Evolutionary conservation across 2,888 invertebrate species (phyloP), one percentile per base, ranked within the genome.

Genomic region (Dasysyrphus tricinctus): DNA sequence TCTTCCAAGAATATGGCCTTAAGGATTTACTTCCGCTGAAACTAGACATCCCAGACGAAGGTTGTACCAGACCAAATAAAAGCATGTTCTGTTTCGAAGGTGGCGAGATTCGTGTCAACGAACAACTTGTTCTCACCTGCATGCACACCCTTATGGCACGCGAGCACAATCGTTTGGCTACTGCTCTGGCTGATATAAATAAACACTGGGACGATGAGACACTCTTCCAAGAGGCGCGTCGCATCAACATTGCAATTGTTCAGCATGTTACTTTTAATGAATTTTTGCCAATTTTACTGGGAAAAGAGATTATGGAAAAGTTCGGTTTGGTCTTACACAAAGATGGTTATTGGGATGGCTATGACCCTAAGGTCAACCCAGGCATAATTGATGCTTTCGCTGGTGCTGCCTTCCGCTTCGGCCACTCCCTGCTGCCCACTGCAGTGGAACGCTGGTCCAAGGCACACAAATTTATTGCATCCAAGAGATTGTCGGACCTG

Each of bases 141-240:
- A 97, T 98, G 97, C 98, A 98, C 91, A 97, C 97, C 0, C 92
- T 98, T 44, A 95, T 97, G 96, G 97, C 98, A 0, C 94, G 98
- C 80, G 97, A 98, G 91, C 98, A 98, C 92, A 98, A 98, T 93
- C 94, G 97, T 80, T 93, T 97, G 0, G 98, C 98, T 0, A 94
- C 94, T 70, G 95, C 93, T 7, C 92, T 98, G 49, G 94, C 95
- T 0, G 94, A 94, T 67, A 94, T 98, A 6, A 98, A 98, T 93
- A 97, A 97, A 0, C 97, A 97, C 91, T 98, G 98, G 98, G 97
- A 97, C 90, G 98, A 98, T 90, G 98, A 98, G 93, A 97, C 96
- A 0, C 92, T 98, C 0, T 98, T 96, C 94, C 98, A 98, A 93
- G 97, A 97, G 93, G 93, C 97, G 0, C 94, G 97, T 88, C 94